A percentile compares a stretch with the other conserved stretches of the same genome.
phyloP scores from a whole-genome alignment of 2,797 vertebrate species.

The Threskiornis aethiopicus region DNA sequence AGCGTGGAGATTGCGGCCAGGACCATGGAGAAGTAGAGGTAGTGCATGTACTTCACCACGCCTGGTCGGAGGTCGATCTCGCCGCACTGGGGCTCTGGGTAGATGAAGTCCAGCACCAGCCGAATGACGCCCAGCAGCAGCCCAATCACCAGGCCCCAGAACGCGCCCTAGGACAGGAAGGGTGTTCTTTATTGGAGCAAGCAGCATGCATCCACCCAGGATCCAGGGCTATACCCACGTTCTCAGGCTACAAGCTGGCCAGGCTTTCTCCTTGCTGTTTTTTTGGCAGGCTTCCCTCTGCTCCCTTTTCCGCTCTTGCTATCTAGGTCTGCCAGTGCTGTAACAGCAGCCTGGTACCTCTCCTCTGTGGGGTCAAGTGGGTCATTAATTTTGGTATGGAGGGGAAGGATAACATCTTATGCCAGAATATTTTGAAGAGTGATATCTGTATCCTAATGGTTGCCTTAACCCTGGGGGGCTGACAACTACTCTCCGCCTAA shows the following conservation, averaged over 20 bases:
- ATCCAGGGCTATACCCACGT: rapidly evolving
- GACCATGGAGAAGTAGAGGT: constrained; percentile 92
- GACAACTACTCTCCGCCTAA: not conserved
- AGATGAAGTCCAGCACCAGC: constrained; percentile 91
- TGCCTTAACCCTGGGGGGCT: not conserved
- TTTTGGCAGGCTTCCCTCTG: not conserved
- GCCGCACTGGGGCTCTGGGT: constrained; percentile 80
- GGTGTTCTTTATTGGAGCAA: not conserved
- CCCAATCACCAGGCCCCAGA: constrained; percentile 86
- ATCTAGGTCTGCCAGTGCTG: not conserved
- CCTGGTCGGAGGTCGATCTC: constrained; percentile 83
- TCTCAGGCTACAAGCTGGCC: not conserved
- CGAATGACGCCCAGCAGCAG: constrained; percentile 83
- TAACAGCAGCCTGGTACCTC: not conserved
- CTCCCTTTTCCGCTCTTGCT: not conserved
- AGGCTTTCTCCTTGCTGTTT: not conserved
- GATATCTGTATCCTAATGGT: not conserved
- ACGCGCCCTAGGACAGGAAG: constrained; percentile 83
- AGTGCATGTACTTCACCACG: constrained; percentile 87
- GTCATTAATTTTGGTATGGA: not conserved
- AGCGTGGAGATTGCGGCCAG: constrained; percentile 81
- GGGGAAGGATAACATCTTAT: not conserved
- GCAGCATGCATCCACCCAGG: rapidly evolving
- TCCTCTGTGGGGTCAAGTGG: not conserved
- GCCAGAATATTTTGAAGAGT: not conserved